phyloP scores from a whole-genome alignment of 2,113 vertebrate species.

The Alces alces region DNA sequence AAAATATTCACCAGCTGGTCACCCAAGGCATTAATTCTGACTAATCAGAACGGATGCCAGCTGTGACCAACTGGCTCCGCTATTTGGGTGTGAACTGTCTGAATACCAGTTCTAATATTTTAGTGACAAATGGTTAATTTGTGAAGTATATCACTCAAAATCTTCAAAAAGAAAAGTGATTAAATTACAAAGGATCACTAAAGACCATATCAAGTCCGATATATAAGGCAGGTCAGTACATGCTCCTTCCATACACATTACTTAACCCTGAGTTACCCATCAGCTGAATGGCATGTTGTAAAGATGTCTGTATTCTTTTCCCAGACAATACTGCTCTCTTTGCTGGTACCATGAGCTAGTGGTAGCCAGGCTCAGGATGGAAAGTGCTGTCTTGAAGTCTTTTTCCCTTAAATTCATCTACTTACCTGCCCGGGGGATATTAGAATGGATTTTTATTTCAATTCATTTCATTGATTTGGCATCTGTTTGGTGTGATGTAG shows the following conservation, averaged over 20 bases:
- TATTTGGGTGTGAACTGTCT: not conserved
- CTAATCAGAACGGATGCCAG: not conserved
- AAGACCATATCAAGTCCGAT: not conserved
- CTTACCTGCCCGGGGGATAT: not conserved
- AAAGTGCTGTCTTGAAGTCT: not conserved
- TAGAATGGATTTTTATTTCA: not conserved
- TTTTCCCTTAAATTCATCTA: not conserved
- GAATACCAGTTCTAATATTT: not conserved
- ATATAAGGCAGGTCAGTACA: not conserved
- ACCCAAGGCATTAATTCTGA: not conserved
- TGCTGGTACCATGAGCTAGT: not conserved
- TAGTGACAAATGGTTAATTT: not conserved
- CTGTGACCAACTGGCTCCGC: not conserved
- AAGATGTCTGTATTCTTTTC: not conserved
- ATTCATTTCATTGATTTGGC: not conserved
- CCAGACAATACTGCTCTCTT: not conserved
- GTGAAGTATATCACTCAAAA: not conserved
- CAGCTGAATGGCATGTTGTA: not conserved
- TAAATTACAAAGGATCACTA: not conserved
- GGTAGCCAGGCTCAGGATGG: not conserved
- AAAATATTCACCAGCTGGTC: not conserved
- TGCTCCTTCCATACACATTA: not conserved
- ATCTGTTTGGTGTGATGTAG: constrained; percentile 12
- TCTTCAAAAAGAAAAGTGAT: not conserved
- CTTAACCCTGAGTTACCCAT: not conserved